A percentile compares a stretch with the other conserved stretches of the same genome.
Conservation (phyloP, 1,140 invertebrate species). For the Meloidogyne hapla region DNA sequence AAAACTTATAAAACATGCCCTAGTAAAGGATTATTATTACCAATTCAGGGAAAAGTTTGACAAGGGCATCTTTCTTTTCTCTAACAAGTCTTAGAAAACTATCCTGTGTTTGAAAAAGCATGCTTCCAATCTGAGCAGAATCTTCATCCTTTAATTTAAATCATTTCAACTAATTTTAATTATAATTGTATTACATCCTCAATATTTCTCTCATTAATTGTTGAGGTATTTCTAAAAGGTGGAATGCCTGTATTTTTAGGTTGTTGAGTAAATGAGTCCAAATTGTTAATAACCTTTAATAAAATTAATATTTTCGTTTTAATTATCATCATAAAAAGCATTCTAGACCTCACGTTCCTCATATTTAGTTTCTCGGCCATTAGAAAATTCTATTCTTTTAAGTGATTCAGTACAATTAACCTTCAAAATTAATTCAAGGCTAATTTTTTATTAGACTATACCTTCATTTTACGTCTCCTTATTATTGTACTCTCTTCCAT, state of each 20-base stretch:
- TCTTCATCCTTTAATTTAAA: constrained; percentile 32
- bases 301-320: not conserved
- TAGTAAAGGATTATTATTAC: not conserved
- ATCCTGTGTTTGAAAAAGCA: constrained; percentile 46
- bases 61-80: constrained; percentile 50
- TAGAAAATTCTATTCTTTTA: constrained; percentile 46
- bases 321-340: too few relatives aligned
- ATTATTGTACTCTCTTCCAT: constrained; percentile 51
- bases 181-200: not conserved
- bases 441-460: constrained; percentile 1
- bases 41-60: constrained; percentile 48
- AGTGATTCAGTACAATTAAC: constrained; percentile 52
- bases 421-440: constrained; percentile 10
- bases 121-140: constrained; percentile 30
- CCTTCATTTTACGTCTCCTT: constrained; percentile 47
- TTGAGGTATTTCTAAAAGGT: not conserved
- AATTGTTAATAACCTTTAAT: constrained; percentile 35
- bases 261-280: not conserved
- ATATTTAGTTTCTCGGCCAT: constrained; percentile 49
- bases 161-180: constrained; percentile 28
- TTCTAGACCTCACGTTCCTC: constrained; percentile 44
- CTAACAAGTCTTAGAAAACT: constrained; percentile 44
- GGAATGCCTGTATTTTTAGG: too few relatives aligned
- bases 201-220: not conserved
- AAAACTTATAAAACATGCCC: too few relatives aligned